phyloP scores from a whole-genome alignment of 2,888 invertebrate species.

The Protodeltote pygarga region DNA sequence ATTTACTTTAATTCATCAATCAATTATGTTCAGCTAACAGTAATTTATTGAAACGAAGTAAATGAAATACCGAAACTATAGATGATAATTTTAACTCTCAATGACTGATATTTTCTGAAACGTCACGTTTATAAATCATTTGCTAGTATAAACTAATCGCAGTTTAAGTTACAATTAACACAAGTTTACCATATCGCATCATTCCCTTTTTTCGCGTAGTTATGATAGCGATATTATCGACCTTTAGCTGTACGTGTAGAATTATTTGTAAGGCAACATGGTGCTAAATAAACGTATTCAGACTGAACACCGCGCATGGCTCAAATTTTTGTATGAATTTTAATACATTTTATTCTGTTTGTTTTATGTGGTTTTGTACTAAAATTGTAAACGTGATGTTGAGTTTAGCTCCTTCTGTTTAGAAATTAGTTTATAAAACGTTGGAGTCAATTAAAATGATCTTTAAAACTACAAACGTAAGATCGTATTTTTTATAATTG shows the following conservation, averaged over 20 bases:
- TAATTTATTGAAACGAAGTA: no score
- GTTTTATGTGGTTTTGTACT: constrained; percentile 31
- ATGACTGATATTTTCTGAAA: constrained; percentile 20
- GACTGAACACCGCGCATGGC: constrained; percentile 75
- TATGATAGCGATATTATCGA: constrained; percentile 76
- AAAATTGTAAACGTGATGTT: constrained; percentile 28
- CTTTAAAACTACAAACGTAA: neutral
- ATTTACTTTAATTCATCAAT: no score
- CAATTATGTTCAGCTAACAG: no score
- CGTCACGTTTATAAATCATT: constrained; percentile 35
- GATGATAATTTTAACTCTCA: no score
- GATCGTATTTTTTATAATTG: constrained; percentile 3
- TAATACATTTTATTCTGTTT: constrained; percentile 52
- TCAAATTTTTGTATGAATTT: constrained; percentile 69
- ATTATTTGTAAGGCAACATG: constrained; percentile 70
- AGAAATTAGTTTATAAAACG: constrained; percentile 3
- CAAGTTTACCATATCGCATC: constrained; percentile 72
- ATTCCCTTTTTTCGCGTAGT: constrained; percentile 76
- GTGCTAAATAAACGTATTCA: constrained; percentile 75
- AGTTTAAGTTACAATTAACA: constrained; percentile 44
- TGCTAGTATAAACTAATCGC: constrained; percentile 38
- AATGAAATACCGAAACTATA: no score
- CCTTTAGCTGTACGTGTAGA: constrained; percentile 62
- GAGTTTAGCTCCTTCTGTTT: constrained; percentile 28
- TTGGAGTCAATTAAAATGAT: constrained; percentile 15